Evolutionary conservation across 2,888 invertebrate species (phyloP).

Genomic region (Mimas tiliae): DNA sequence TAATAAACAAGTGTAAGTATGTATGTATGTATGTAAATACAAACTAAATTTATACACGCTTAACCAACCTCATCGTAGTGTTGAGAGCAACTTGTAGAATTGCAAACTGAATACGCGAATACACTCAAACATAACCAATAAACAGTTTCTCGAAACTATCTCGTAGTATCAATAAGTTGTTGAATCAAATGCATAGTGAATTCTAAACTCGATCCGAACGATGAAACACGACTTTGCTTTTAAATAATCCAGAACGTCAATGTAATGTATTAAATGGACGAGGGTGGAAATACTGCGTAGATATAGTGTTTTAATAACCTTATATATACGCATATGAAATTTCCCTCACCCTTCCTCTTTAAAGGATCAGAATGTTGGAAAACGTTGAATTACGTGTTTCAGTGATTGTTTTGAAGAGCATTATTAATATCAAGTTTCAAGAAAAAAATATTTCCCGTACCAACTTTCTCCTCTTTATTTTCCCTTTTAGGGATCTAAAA

Average conservation of each 20-base stretch:
- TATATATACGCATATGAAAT: no score
- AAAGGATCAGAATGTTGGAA: no score
- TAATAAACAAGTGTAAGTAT: no score
- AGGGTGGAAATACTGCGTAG: neutral
- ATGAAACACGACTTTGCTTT: constrained; percentile 8
- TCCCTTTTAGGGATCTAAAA: no score
- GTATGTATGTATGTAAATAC: neutral
- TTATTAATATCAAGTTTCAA: no score
- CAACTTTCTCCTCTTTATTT: no score
- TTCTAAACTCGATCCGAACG: neutral
- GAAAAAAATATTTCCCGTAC: no score
- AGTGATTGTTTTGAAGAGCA: no score
- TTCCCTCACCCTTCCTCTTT: no score
- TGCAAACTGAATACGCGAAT: neutral
- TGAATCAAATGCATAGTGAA: neutral
- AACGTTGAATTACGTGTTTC: no score
- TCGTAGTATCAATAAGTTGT: neutral
- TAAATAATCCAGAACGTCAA: neutral
- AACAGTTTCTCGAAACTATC: neutral
- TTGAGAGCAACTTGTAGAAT: constrained; percentile 9
- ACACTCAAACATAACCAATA: constrained; percentile 13
- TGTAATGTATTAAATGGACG: constrained; percentile 1
- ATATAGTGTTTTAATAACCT: no score
- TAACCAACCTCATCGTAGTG: neutral
- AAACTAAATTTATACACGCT: neutral